Evolutionary conservation across 2,797 vertebrate genomes (phyloP), one percentile per base, ranked within the genome.

Genomic region (Oreochromis grahami): DNA sequence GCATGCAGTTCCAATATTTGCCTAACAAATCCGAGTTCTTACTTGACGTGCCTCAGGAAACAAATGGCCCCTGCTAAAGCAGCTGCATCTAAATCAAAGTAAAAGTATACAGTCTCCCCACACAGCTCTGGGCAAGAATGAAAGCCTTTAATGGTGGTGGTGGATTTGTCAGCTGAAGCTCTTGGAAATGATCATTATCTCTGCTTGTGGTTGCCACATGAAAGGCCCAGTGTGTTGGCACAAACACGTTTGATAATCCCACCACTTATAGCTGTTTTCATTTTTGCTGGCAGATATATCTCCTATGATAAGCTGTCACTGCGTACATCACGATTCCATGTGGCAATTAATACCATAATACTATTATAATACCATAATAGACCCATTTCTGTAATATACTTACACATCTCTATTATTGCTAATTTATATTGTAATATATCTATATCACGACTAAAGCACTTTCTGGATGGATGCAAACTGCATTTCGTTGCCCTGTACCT

Each of bases 111-210:
- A 11, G 51, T 76, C 24, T 55, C 79, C 78, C 26, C 77, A 77
- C 84, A 82, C 84, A 79, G 89, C 90, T 88, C 63, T 58, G 9
- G 90, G 89, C 87, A 70, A 81, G 86, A 86, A 74, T 43, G 83
- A 84, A 86, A 80, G 79, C 70, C 58, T 92, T 83, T 87, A 86
- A 88, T 85, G 83, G 81, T 55, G 84, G 70, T 80, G n/a, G 58
- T 83, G 86, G 86, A 81, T 90, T 86, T 92, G 85, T 88, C 89
- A 82, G 81, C 89, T 79, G 82, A 81, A 88, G 85, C 60, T 48
- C 90, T 86, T 65, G 77, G 83, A 93, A 92, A 92, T 68, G 83
- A 92, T 94, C 87, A 84, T 94, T 94, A 92, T 92, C 92, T 88
- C 77, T 21, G 84, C 84, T 78, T 51, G 77, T 84, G 84, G 84